Evolutionary conservation across 2,888 invertebrate species (phyloP), one percentile per base, ranked within the genome.

Genomic region (Callinectes sapidus): DNA sequence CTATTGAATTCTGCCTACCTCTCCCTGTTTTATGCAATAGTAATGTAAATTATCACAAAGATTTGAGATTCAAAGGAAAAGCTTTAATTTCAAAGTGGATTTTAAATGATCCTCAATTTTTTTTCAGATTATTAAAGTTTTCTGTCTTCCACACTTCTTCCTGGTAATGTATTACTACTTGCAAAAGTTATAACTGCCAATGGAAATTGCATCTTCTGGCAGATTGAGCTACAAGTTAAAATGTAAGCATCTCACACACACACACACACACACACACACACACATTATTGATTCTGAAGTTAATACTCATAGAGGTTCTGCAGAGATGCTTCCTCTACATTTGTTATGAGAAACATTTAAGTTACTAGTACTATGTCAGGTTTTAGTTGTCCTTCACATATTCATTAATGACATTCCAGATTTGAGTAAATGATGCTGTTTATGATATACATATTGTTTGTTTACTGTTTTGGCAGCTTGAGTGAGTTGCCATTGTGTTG

Each of bases 211-310:
- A 88, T 54, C 23, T 48, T 42, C 55, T 48, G 23, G 48, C 28
- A 88, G 48, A 8, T 55, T 48, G 42, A 87, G 39, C 13, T 54
- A 23, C 18, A 23, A 61, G 61, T 23, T 61, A 16, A 61, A 18
- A 16, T 61, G 5, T 23, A 61, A 23, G 18, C n/a, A n/a, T 71
- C n/a, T 8, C 6, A 71, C 2, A 71, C 23, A 6, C 13, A 10
- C 71, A 71, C 71, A 28, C 71, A 71, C 71, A 71, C 77, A 90
- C 28, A 90, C 28, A 90, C 71, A 77, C 71, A 77, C 42, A 90
- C 10, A 77, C 39, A 90, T 16, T 39, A 28, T 39, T 35, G 32
- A 89, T 61, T 54, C 35, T 32, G 32, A 90, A 32, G 61, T 32
- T 54, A 16, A 90, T 42, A 90, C 39, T 61, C 90, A 90, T 35